Percentiles rank a stretch among this genome's conserved stretches.
Evolutionary conservation across 1,140 invertebrate genomes (phyloP).

Genomic region (Apis dorsata): DNA sequence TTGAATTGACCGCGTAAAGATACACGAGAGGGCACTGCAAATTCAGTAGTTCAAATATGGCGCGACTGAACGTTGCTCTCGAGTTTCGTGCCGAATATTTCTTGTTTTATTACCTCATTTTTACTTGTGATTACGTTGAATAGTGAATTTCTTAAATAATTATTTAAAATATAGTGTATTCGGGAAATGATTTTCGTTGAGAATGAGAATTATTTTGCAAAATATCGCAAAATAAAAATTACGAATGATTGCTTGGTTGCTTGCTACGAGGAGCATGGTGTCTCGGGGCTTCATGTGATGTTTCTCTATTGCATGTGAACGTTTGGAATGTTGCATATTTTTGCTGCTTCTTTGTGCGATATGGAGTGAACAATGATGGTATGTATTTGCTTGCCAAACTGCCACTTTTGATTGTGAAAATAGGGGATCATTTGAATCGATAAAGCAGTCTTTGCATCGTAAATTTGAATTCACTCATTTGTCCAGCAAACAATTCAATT

Average conservation of each 20-base stretch:
- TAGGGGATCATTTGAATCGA: conserved; percentile 25
- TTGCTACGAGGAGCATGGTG: conserved; percentile 45
- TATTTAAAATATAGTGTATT: too few relatives aligned
- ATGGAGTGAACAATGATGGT: conserved; percentile 52
- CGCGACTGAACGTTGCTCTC: background rate
- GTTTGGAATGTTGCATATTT: conserved; percentile 73
- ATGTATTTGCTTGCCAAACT: conserved; percentile 38
- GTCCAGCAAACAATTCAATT: background rate
- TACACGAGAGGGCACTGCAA: background rate
- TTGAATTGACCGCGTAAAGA: background rate
- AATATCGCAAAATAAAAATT: background rate
- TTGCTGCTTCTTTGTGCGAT: conserved; percentile 64
- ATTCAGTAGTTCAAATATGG: background rate
- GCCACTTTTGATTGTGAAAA: conserved; percentile 41
- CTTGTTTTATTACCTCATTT: background rate
- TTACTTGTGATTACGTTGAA: background rate
- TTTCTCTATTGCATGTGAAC: conserved; percentile 64
- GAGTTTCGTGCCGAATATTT: background rate
- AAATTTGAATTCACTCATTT: background rate
- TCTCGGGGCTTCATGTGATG: conserved; percentile 47
- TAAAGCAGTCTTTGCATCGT: background rate
- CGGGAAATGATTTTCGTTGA: background rate
- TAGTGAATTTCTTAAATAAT: background rate
- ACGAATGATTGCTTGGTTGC: background rate
- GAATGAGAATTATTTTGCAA: background rate